Evolutionary conservation across 2,797 vertebrate genomes (phyloP).

Genomic region (Mareca penelope): DNA sequence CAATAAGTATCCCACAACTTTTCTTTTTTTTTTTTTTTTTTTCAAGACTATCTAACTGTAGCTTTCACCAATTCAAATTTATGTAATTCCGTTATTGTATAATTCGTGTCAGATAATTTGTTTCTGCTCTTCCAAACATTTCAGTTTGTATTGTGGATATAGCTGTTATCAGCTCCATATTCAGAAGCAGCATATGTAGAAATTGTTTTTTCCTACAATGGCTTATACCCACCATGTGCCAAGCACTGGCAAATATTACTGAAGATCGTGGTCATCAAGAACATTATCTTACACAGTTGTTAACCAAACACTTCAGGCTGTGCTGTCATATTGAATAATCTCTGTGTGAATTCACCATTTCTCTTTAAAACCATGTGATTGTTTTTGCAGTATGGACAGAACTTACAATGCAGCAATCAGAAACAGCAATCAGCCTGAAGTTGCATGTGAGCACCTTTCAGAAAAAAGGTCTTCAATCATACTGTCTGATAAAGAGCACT

Average conservation of each 20-base stretch:
- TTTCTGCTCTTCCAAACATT: neutral
- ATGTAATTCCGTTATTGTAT: neutral
- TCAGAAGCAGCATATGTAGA: neutral
- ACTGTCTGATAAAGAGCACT: neutral
- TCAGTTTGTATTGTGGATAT: neutral
- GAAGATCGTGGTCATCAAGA: neutral
- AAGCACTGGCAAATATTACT: neutral
- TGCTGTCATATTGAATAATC: neutral
- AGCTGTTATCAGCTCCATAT: neutral
- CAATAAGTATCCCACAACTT: neutral
- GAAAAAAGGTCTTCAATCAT: neutral
- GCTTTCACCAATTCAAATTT: neutral
- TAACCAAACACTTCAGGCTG: neutral
- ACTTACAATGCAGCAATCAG: neutral
- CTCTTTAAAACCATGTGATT: neutral
- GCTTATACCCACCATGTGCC: neutral
- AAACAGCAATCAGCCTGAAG: neutral
- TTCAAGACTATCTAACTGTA: neutral
- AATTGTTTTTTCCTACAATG: neutral
- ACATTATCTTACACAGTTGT: neutral
- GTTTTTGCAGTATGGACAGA: neutral
- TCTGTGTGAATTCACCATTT: neutral
- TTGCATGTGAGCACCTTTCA: neutral
- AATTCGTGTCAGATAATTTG: neutral
- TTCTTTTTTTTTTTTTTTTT: neutral